Evolutionary conservation across 2,113 vertebrate genomes (phyloP).

Genomic region (Sinocyclocheilus anshuiensis): DNA sequence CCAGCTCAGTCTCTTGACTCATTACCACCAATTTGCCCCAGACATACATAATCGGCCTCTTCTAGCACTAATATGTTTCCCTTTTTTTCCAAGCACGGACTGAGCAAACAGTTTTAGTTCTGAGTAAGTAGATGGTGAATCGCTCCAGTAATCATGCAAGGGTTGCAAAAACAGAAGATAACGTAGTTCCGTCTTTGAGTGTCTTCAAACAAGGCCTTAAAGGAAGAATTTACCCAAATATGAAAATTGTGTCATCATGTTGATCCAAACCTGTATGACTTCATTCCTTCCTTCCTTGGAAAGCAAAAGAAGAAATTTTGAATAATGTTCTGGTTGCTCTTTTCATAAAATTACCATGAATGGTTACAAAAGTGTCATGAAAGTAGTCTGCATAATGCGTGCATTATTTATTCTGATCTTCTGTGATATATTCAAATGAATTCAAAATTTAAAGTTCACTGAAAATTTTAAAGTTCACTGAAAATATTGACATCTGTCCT

Average conservation of each 20-base stretch:
- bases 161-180: slow-evolving; percentile 27
- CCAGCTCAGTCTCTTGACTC: slow-evolving; percentile 98
- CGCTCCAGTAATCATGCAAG: slow-evolving; percentile 53
- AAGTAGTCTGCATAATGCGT: not conserved
- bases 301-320: not conserved
- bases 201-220: not conserved
- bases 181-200: not conserved
- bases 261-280: not conserved
- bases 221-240: too few species aligned
- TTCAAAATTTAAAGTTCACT: not conserved
- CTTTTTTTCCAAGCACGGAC: slow-evolving; percentile 79
- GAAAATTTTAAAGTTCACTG: not conserved
- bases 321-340: not conserved
- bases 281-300: not conserved
- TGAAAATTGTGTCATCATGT: too few species aligned
- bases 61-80: slow-evolving; percentile 89
- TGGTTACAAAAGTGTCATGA: not conserved
- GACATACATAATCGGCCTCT: slow-evolving; percentile 96
- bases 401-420: not conserved
- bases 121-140: slow-evolving; percentile 67
- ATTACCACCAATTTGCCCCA: slow-evolving; percentile 99
- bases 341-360: not conserved
- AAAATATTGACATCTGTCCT: not conserved
- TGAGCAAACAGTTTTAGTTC: slow-evolving; percentile 71
- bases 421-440: not conserved